Evolutionary conservation across 2,888 invertebrate genomes (phyloP).

Genomic region (Drosophila limbata): DNA sequence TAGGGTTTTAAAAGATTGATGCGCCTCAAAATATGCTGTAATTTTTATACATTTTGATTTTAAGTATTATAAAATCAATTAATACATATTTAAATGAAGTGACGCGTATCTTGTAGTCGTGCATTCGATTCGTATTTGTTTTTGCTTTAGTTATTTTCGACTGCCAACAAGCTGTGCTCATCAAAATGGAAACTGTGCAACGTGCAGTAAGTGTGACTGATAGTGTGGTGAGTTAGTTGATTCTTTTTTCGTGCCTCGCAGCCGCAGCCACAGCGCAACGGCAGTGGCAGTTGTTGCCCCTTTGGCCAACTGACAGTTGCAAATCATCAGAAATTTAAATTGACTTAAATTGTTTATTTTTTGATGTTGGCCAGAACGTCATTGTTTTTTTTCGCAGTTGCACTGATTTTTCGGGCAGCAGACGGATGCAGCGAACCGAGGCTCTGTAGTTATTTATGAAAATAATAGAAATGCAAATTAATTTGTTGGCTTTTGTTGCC

Average conservation of each 20-base stretch:
- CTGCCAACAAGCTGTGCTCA: slow-evolving; percentile 67
- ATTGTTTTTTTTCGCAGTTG: slow-evolving; percentile 51
- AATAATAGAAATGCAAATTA: slow-evolving; percentile 80
- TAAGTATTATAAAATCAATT: not conserved
- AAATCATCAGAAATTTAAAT: slow-evolving; percentile 80
- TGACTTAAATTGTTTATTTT: slow-evolving; percentile 79
- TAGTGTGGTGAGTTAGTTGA: slow-evolving; percentile 78
- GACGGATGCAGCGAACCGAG: slow-evolving; percentile 40
- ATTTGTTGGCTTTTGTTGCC: slow-evolving; percentile 58
- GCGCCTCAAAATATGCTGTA: not conserved
- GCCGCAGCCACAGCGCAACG: slow-evolving; percentile 1
- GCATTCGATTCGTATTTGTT: not conserved
- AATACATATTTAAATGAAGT: slow-evolving; percentile 13
- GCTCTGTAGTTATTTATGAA: slow-evolving; percentile 72
- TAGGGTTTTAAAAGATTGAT: not conserved
- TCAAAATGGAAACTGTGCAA: slow-evolving; percentile 78
- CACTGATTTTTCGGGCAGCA: slow-evolving; percentile 58
- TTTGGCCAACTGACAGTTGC: slow-evolving; percentile 72
- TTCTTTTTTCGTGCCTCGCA: slow-evolving; percentile 58
- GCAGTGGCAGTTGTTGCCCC: slow-evolving; percentile 18
- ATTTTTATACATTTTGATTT: not conserved
- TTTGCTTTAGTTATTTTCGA: slow-evolving; percentile 51
- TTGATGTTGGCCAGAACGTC: slow-evolving; percentile 37
- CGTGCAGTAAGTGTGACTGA: slow-evolving; percentile 79
- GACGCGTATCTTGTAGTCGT: not conserved